A percentile compares a stretch with the other conserved stretches of the same genome.
Conservation (phyloP, 2,797 vertebrate genomes). For the Pogonophryne albipinna region DNA sequence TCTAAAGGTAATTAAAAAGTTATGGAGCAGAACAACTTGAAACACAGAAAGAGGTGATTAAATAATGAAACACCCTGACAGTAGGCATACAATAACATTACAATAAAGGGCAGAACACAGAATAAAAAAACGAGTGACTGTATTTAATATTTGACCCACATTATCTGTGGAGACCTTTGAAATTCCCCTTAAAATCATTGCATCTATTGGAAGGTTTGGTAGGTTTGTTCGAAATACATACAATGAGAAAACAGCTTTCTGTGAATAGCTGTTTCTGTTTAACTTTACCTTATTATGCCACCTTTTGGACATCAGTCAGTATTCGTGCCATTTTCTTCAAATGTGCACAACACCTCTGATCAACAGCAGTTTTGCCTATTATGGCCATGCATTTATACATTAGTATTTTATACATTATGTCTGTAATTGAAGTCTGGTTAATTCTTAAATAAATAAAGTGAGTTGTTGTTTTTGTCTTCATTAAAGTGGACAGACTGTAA, state of each 20-base stretch:
- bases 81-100: not conserved
- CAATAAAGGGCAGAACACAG: constrained; percentile 4
- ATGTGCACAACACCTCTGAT: not conserved
- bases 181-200: not conserved
- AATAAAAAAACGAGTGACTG: not conserved
- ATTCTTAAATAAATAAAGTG: not conserved
- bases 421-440: not conserved
- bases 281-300: not conserved
- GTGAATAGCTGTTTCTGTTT: not conserved
- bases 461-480: no score
- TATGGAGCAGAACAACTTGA: not conserved
- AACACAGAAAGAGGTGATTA: not conserved
- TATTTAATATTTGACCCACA: constrained; percentile 13
- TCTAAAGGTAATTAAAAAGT: not conserved
- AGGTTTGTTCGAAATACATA: not conserved
- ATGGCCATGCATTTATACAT: not conserved
- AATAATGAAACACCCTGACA: constrained; percentile 5
- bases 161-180: not conserved
- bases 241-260: not conserved
- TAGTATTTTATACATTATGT: not conserved
- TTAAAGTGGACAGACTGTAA: no score
- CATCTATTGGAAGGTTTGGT: not conserved
- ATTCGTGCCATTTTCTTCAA: no score
- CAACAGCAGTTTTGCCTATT: not conserved
- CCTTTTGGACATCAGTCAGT: no score